Conservation (phyloP, 2,888 invertebrate species). For the Tachystola acroxantha region DNA sequence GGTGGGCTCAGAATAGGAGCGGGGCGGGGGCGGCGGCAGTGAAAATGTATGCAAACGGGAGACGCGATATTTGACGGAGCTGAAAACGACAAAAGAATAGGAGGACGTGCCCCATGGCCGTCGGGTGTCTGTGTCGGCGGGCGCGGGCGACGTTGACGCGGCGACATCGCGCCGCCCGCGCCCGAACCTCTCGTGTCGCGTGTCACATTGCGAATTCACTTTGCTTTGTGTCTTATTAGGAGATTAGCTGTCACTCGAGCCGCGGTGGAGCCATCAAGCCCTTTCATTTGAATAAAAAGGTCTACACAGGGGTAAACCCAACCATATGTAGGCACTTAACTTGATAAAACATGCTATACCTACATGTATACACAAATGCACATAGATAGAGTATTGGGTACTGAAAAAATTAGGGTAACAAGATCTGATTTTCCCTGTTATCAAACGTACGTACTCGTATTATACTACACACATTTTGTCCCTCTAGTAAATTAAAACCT, state of each 20-base stretch:
- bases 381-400: too few species aligned
- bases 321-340: too few species aligned
- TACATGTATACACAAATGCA: too few species aligned
- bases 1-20: slow-evolving; percentile 35
- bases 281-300: slow-evolving; percentile 37
- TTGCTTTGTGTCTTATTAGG: slow-evolving; percentile 57
- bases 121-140: slow-evolving; percentile 21
- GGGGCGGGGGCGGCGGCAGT: slow-evolving; percentile 27
- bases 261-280: slow-evolving; percentile 26
- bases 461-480: too few species aligned
- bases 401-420: too few species aligned
- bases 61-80: slow-evolving; percentile 71
- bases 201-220: slow-evolving; percentile 55
- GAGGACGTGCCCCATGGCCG: slow-evolving; percentile 27
- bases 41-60: slow-evolving; percentile 76
- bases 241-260: slow-evolving; percentile 53
- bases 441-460: too few species aligned
- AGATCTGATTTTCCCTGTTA: too few species aligned
- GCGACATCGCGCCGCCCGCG: slow-evolving; percentile 29
- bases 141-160: slow-evolving; percentile 29
- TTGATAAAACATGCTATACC: too few species aligned
- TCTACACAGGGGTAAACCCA: too few species aligned
- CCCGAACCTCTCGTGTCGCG: slow-evolving; percentile 17
- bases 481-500: not conserved
- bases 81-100: slow-evolving; percentile 76